Percentiles rank a stretch among this genome's conserved stretches.
Evolutionary conservation across 92 coral and sea anemone species (phyloP).

Genomic region (Palythoa grandis): DNA sequence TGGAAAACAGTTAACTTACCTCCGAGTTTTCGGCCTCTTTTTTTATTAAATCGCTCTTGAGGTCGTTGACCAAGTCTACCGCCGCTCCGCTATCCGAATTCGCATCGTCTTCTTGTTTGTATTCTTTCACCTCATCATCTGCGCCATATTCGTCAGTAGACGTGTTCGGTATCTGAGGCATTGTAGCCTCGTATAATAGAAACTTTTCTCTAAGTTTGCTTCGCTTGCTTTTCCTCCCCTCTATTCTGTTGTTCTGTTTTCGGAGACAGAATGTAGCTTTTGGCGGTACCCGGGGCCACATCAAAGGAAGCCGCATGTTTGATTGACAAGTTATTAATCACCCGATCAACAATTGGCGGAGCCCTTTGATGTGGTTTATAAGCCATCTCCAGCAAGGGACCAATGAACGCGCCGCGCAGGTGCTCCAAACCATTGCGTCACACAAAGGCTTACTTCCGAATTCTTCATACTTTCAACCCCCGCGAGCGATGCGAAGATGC

Average conservation of each 20-base stretch:
- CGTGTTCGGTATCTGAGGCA: constrained; percentile 97
- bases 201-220: constrained; percentile 61
- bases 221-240: constrained; percentile 59
- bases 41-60: constrained; percentile 96
- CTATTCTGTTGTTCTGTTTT: constrained; percentile 78
- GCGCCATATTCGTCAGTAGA: constrained; percentile 99
- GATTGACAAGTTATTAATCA: constrained; percentile 99
- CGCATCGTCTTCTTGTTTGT: constrained; percentile 96
- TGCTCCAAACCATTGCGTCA: constrained; percentile 50
- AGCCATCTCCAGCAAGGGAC: constrained; percentile 61
- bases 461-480: constrained; percentile 39
- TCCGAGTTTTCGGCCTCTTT: constrained; percentile 97
- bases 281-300: constrained; percentile 83
- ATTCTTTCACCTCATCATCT: constrained; percentile 97
- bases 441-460: constrained; percentile 39
- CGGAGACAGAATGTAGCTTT: constrained; percentile 68
- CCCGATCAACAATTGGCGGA: constrained; percentile 80
- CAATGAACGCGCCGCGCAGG: constrained; percentile 83
- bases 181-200: constrained; percentile 75
- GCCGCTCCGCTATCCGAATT: constrained; percentile 94
- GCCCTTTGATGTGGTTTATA: constrained; percentile 49
- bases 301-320: constrained; percentile 92
- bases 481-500: constrained; percentile 34
- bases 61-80: constrained; percentile 98
- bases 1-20: constrained; percentile 63